phyloP scores from a whole-genome alignment of 1,140 invertebrate species.

The Thaumatotibia leucotreta region DNA sequence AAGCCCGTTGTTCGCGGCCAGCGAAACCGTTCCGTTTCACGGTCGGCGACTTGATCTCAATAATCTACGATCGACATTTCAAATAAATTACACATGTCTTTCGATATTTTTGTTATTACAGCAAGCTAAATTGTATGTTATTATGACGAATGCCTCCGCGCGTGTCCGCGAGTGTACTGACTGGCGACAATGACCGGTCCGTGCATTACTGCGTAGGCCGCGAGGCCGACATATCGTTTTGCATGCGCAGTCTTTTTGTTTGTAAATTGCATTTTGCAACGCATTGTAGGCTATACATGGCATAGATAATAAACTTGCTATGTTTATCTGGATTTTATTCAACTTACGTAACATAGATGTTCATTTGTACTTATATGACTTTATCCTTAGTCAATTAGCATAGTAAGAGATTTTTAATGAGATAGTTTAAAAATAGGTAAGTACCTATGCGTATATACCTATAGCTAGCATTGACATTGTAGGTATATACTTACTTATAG shows the following conservation, averaged over 20 bases:
- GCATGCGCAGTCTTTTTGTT: constrained; percentile 47
- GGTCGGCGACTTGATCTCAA: constrained; percentile 30
- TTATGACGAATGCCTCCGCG: constrained; percentile 12
- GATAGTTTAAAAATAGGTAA: no score
- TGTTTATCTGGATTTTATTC: neutral
- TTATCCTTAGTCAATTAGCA: neutral
- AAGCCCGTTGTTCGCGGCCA: constrained; percentile 47
- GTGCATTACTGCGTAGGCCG: constrained; percentile 47
- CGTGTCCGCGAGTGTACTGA: constrained; percentile 19
- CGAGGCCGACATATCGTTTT: constrained; percentile 55
- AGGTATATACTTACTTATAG: neutral
- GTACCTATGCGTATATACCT: neutral
- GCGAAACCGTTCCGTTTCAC: constrained; percentile 63
- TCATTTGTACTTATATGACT: neutral
- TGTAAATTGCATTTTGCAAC: constrained; percentile 55
- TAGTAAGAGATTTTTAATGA: neutral
- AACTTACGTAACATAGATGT: neutral
- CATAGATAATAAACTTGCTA: constrained; percentile 22
- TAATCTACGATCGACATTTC: constrained; percentile 24
- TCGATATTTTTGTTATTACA: neutral
- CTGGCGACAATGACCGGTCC: constrained; percentile 58
- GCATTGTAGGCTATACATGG: constrained; percentile 42
- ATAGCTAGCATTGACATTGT: neutral
- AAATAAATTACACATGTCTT: constrained; percentile 5
- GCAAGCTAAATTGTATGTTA: neutral